Evolutionary conservation across 1,140 invertebrate species (phyloP), one percentile per base, ranked within the genome.

Genomic region (Bombus confusus): DNA sequence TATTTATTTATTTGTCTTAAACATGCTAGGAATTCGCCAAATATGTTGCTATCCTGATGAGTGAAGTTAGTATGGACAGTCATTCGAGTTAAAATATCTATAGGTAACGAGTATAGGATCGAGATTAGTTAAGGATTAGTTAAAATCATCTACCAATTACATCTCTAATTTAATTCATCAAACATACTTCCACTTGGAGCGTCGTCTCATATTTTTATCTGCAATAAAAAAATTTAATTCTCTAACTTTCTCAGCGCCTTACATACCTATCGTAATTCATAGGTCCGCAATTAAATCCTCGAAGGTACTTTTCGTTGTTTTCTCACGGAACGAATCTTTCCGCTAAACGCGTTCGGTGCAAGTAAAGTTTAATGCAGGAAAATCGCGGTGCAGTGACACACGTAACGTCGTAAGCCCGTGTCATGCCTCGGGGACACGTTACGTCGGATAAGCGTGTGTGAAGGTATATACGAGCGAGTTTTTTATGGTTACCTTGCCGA

Each of bases 401-500:
- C 39, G 78, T 73, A 39, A 72, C 47, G 47, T 25, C 25, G 31
- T 37, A n/a, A 71, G 18, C 31, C 52, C 3, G 37, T 64, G 73
- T 64, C 59, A 28, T 43, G 34, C 66, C 76, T 62, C 13, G 0
- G 76, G 71, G 73, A 75, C 28, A 28, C 72, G 43, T 72, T 57
- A 37, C 25, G 34, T 6, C 28, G 10, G 15, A 62, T 28, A 34
- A 2, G 13, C 73, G 66, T 81, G 52, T 78, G 78, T 57, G 64
- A 62, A 74, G 41, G 66, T 34, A 71, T 34, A 71, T 18, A 79
- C 79, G 39, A 39, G 74, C 3, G 59, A 75, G 28, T 34, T 85
- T 90, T 52, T 89, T 87, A 87, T 57, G 62, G 62, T 22, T 47
- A 39, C 66, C 41, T 85, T 87, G 37, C 34, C 73, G 62, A 82